Evolutionary conservation across 2,888 invertebrate species (phyloP).

Genomic region (Andrena trimmerana): DNA sequence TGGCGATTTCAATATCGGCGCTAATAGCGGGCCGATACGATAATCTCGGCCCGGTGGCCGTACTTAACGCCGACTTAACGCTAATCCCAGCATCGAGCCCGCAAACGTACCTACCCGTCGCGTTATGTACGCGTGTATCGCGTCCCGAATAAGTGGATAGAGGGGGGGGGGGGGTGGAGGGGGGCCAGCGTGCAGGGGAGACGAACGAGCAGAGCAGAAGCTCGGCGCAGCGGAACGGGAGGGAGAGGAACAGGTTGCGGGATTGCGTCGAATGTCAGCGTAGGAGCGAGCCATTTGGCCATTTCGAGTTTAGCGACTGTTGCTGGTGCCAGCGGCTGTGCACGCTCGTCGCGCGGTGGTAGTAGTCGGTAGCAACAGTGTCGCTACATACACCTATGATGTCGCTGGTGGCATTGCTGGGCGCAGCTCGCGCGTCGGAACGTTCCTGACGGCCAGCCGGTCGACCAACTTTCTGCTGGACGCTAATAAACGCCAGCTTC

Average conservation of each 20-base stretch:
- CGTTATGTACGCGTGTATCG: constrained; percentile 71
- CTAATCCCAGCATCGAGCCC: constrained; percentile 71
- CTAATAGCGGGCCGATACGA: constrained; percentile 73
- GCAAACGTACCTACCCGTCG: constrained; percentile 67
- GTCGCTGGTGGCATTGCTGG: constrained; percentile 57
- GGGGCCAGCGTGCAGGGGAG: constrained; percentile 2
- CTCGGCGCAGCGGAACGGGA: constrained; percentile 17
- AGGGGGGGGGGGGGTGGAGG: background rate
- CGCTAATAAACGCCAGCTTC: constrained; percentile 78
- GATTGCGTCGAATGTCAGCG: constrained; percentile 71
- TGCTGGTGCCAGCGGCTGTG: constrained; percentile 59
- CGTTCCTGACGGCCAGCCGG: constrained; percentile 71
- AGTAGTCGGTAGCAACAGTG: constrained; percentile 17
- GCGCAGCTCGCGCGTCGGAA: constrained; percentile 61
- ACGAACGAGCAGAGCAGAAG: constrained; percentile 23
- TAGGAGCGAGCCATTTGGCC: constrained; percentile 74
- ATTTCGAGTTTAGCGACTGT: constrained; percentile 78
- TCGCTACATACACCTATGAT: constrained; percentile 33
- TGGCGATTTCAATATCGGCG: constrained; percentile 69
- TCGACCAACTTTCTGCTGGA: constrained; percentile 75
- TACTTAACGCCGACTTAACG: constrained; percentile 80
- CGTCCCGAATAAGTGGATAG: constrained; percentile 57
- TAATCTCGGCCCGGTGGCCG: constrained; percentile 75
- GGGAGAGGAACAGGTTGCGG: constrained; percentile 56
- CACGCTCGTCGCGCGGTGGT: constrained; percentile 22